A percentile compares a stretch with the other conserved stretches of the same genome.
These are phyloP conservation scores for Cepphus grylle DNA, from an alignment of 2,113 vertebrate species.

Conservation along the genomic window DNA sequence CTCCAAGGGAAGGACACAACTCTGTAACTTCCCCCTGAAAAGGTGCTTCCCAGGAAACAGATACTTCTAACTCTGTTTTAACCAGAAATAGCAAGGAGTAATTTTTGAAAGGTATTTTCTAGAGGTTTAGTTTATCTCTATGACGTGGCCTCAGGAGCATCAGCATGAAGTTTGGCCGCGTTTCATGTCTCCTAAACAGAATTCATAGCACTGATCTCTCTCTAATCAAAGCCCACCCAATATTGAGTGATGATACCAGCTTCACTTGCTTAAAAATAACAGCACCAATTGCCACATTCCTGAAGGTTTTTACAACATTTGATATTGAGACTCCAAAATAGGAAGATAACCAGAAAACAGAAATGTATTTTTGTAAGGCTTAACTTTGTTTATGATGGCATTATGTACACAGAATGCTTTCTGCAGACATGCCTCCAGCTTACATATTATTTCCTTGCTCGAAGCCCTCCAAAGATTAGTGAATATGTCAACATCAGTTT, in stretches of 20 bases:
- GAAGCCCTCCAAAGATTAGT: slow-evolving; percentile 3
- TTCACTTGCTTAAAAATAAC: not conserved
- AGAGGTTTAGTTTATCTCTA: not conserved
- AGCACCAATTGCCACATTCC: not conserved
- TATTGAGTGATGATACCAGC: not conserved
- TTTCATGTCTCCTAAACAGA: not conserved
- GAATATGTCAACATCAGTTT: not conserved
- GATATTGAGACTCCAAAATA: not conserved
- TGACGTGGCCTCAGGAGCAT: not conserved
- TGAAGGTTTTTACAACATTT: not conserved
- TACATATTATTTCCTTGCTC: not conserved
- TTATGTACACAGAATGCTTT: not conserved
- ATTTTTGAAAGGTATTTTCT: not conserved
- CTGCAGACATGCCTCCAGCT: not conserved
- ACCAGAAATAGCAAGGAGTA: not conserved
- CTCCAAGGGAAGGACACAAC: not conserved
- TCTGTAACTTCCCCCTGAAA: not conserved
- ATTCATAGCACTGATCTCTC: not conserved
- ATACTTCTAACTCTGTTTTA: not conserved
- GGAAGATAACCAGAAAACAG: not conserved
- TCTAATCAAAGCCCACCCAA: not conserved
- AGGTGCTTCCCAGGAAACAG: not conserved
- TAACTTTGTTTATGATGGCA: not conserved
- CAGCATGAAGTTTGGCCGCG: not conserved
- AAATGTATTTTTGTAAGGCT: not conserved